These are phyloP conservation scores for Stomatorhinus walkeri DNA, from an alignment of 2,797 vertebrate species.

Conservation along the genomic window DNA sequence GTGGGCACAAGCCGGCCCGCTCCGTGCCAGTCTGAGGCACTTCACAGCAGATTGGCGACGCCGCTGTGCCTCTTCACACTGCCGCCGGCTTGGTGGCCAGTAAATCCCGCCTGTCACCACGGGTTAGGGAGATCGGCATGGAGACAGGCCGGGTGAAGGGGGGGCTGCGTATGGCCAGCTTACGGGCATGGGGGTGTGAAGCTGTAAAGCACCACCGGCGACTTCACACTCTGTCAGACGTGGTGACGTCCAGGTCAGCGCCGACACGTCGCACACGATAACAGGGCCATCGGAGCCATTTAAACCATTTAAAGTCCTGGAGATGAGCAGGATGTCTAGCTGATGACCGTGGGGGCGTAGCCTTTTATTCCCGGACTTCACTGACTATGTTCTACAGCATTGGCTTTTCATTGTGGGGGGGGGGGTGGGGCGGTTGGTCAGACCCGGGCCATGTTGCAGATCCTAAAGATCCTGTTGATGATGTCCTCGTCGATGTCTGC, in stretches of 20 bases:
- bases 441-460: conserved; percentile 97
- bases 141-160: conserved; percentile 13
- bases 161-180: neutral
- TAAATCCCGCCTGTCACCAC: conserved; percentile 33
- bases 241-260: neutral
- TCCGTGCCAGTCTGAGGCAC: conserved; percentile 40
- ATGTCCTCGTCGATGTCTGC: conserved; percentile 95
- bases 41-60: conserved; percentile 55
- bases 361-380: neutral
- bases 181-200: neutral
- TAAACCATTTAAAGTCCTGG: neutral
- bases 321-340: neutral
- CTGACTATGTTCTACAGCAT: neutral
- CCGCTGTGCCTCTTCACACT: conserved; percentile 25
- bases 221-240: neutral
- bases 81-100: conserved; percentile 24
- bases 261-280: neutral
- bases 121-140: conserved; percentile 22
- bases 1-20: neutral
- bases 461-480: conserved; percentile 95
- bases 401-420: neutral
- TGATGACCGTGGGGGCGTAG: neutral
- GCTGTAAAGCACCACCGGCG: neutral
- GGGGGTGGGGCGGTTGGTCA: neutral
- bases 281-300: neutral